These are phyloP conservation scores for Vesta saturnalis DNA, from an alignment of 2,888 invertebrate genomes.

Conservation along the genomic window DNA sequence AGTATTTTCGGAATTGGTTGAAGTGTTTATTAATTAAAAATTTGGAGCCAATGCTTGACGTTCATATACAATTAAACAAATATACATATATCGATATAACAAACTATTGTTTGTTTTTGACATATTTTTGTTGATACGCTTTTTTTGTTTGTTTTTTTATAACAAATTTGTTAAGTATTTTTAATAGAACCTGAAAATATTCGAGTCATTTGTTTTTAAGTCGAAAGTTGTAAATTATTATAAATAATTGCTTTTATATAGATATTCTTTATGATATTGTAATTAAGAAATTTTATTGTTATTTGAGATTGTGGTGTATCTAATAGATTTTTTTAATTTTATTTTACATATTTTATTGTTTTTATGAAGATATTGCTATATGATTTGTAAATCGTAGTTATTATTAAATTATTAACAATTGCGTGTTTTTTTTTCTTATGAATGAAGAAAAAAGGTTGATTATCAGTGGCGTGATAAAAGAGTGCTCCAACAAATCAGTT, in stretches of 20 bases:
- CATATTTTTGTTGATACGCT: no score
- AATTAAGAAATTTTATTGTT: constrained; percentile 31
- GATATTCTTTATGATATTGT: constrained; percentile 25
- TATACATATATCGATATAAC: constrained; percentile 20
- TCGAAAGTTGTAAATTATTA: constrained; percentile 24
- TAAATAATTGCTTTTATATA: constrained; percentile 29
- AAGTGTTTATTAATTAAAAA: constrained; percentile 22
- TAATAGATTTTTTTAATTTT: constrained; percentile 50
- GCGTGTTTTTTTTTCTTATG: background rate
- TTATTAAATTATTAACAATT: constrained; percentile 35
- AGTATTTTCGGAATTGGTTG: background rate
- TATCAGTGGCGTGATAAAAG: no score
- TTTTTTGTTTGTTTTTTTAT: no score
- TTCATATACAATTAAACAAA: constrained; percentile 26
- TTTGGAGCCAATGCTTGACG: constrained; percentile 31
- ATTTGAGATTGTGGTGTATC: constrained; percentile 17
- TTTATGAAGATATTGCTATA: constrained; percentile 54
- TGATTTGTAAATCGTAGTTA: constrained; percentile 53
- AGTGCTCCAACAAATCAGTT: no score
- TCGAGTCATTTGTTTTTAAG: constrained; percentile 36
- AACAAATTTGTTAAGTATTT: constrained; percentile 31
- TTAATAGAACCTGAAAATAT: constrained; percentile 31
- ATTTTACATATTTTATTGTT: constrained; percentile 50
- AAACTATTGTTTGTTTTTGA: no score
- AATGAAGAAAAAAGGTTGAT: no score